These are phyloP conservation scores for Mystacornis crossleyi DNA, from an alignment of 2,113 vertebrate genomes.

Conservation along the genomic window DNA sequence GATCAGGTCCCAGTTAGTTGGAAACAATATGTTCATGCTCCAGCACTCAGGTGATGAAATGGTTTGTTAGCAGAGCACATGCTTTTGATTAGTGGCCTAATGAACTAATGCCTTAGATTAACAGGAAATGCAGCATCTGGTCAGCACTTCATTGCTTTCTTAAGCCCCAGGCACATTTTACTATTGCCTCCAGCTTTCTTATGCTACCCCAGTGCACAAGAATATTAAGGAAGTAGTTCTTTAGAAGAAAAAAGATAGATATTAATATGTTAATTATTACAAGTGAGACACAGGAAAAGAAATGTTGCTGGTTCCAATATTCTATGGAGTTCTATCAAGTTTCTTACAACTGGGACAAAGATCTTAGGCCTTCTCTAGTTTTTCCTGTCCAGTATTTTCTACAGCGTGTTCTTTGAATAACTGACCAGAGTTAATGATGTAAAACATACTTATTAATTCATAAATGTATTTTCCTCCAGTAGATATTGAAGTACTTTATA, in stretches of 20 bases:
- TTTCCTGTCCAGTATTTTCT: neutral
- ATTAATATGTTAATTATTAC: neutral
- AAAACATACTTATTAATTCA: neutral
- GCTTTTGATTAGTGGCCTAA: conserved; percentile 50
- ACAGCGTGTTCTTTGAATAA: neutral
- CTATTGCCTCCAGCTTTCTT: neutral
- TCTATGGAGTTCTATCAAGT: neutral
- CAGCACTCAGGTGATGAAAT: conserved; percentile 23
- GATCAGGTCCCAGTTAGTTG: neutral
- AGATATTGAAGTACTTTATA: neutral
- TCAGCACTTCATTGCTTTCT: neutral
- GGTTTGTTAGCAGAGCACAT: conserved; percentile 52
- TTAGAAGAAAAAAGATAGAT: neutral
- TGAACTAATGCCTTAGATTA: conserved; percentile 19
- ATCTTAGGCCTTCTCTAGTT: neutral
- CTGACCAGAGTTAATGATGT: neutral
- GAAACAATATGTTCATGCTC: neutral
- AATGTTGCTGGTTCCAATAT: neutral
- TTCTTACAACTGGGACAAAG: neutral
- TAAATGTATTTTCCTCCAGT: neutral
- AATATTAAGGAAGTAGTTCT: neutral
- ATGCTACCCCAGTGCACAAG: neutral
- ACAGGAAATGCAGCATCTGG: conserved; percentile 42
- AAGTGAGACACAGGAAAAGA: neutral
- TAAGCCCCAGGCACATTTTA: neutral